Conservation (phyloP, 2,888 invertebrate species). For the Andrena haemorrhoa region DNA sequence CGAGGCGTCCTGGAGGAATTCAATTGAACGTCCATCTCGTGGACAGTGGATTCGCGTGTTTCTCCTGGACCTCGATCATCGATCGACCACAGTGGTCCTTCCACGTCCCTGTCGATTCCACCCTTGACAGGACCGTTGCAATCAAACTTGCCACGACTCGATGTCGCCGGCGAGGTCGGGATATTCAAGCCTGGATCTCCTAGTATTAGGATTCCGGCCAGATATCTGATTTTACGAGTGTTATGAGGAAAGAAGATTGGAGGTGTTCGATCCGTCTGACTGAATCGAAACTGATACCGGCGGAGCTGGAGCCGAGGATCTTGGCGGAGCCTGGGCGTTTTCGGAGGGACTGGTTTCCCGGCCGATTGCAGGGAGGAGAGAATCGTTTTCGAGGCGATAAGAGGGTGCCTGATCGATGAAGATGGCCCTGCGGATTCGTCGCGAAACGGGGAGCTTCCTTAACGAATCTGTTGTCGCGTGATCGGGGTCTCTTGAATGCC, state of each 20-base stretch:
- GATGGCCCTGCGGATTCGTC: background rate
- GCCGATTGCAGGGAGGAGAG: background rate
- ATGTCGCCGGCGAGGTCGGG: background rate
- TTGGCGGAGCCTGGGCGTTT: background rate
- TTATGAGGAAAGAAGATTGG: conserved; percentile 13
- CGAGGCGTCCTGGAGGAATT: conserved; percentile 1
- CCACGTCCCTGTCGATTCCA: background rate
- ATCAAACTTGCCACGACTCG: background rate
- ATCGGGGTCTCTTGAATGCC: background rate
- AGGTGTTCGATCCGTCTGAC: conserved; percentile 3
- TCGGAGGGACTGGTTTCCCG: background rate
- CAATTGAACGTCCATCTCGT: conserved; percentile 17
- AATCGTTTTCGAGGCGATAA: background rate
- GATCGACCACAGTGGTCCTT: conserved; percentile 6
- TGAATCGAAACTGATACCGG: conserved; percentile 12
- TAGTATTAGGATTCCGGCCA: conserved; percentile 7
- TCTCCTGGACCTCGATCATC: conserved; percentile 9
- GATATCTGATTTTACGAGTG: conserved; percentile 14
- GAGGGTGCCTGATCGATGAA: conserved; percentile 1
- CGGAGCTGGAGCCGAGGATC: background rate
- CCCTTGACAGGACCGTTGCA: background rate
- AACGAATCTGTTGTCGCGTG: background rate
- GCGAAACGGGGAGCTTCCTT: background rate
- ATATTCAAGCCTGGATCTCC: conserved; percentile 8
- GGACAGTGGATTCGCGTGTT: background rate